phyloP scores from a whole-genome alignment of 2,888 invertebrate genomes.

The Miltochrista miniata region DNA sequence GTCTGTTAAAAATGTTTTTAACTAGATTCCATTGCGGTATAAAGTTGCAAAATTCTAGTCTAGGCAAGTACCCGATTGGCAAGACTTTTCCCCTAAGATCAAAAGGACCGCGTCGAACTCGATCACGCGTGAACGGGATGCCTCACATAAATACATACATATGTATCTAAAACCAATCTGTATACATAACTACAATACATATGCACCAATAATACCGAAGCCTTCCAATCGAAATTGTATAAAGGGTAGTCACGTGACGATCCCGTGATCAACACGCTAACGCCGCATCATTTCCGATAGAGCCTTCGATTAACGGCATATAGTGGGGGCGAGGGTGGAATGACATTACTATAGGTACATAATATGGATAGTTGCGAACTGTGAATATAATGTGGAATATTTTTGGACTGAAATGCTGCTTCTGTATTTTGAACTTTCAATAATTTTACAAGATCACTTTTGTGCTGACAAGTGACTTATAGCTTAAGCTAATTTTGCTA shows the following conservation, averaged over 20 bases:
- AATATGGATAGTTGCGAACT: background rate
- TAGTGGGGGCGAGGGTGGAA: slow-evolving; percentile 4
- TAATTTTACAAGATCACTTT: too few relatives aligned
- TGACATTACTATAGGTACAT: background rate
- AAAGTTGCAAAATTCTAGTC: too few relatives aligned
- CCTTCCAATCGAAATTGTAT: slow-evolving; percentile 41
- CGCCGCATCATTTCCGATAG: slow-evolving; percentile 25
- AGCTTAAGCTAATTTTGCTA: too few relatives aligned
- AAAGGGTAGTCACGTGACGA: slow-evolving; percentile 33
- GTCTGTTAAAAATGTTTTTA: too few relatives aligned
- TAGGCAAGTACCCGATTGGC: too few relatives aligned
- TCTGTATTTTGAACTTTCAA: too few relatives aligned
- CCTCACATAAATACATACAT: slow-evolving; percentile 2
- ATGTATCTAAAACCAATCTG: slow-evolving; percentile 7
- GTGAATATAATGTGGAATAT: too few relatives aligned
- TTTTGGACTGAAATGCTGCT: too few relatives aligned
- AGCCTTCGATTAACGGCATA: slow-evolving; percentile 10
- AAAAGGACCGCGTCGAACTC: background rate
- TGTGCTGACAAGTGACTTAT: too few relatives aligned
- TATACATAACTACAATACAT: background rate
- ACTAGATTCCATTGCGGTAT: too few relatives aligned
- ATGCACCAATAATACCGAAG: slow-evolving; percentile 26
- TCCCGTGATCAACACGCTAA: slow-evolving; percentile 34
- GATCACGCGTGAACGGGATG: slow-evolving; percentile 19
- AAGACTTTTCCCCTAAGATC: too few relatives aligned